phyloP scores from a whole-genome alignment of 2,113 vertebrate species.

The Lampris incognitus region DNA sequence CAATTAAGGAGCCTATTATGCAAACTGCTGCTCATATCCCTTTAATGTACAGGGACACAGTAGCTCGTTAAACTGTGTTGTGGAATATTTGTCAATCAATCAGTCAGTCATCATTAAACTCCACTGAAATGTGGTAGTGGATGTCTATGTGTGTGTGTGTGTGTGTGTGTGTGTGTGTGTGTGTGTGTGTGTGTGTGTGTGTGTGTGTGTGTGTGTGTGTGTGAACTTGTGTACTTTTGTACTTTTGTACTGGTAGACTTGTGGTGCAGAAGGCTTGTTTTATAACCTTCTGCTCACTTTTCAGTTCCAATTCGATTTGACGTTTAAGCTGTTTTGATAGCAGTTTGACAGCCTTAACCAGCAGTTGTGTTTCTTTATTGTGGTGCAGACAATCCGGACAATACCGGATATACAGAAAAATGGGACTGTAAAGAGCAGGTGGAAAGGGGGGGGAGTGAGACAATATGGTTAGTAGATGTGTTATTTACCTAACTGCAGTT shows the following conservation, averaged over 20 bases:
- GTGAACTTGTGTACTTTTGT: background rate
- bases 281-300: no score
- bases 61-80: constrained; percentile 18
- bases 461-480: constrained; percentile 57
- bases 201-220: background rate
- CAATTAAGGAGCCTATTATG: constrained; percentile 29
- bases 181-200: background rate
- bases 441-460: constrained; percentile 39
- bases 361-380: constrained; percentile 24
- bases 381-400: constrained; percentile 33
- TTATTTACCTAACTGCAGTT: constrained; percentile 52
- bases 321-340: constrained; percentile 4
- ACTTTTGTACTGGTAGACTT: no score
- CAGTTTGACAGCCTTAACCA: constrained; percentile 28
- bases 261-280: no score
- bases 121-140: no score
- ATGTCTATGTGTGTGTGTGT: background rate
- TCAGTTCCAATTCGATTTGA: background rate
- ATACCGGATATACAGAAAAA: constrained; percentile 49
- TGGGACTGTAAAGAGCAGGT: constrained; percentile 53
- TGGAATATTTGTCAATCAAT: constrained; percentile 14
- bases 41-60: background rate
- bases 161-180: background rate
- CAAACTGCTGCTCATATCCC: constrained; percentile 41
- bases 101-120: no score